Base-by-base conservation (phyloP, 2,888 invertebrate species). In the Amblyjoppa proteus region DNA sequence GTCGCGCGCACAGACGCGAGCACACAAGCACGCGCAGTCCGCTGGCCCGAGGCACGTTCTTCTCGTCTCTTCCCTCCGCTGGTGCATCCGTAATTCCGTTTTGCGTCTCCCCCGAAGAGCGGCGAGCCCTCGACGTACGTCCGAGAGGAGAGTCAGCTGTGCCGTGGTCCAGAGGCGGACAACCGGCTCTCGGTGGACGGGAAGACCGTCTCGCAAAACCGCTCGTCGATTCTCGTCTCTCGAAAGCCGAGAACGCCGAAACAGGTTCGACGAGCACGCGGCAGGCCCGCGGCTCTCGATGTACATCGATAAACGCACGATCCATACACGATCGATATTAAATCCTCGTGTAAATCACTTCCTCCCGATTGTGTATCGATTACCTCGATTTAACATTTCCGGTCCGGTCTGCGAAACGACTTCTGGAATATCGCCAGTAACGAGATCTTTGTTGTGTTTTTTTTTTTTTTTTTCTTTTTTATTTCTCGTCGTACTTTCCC, bases 31-130 rank as follows among this genome's bases (percentile, higher is more conserved):
- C 1, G 16, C 25, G 16, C 61, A 71, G 61, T 45, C 70, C 76
- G 76, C 49, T 45, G 68, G 25, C 58, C 76, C 58, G 51, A 58
- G 34, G 20, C 34, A 56, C 76, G 61, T 76, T 73, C 64, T 45
- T 76, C 38, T 25, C 69, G 75, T 81, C 53, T 45, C 58, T 53
- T 91, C 53, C 38, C 58, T 45, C 90, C 89, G 90, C 89, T 88
- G 89, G 88, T 90, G 92, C 93, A 92, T 93, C 90, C 90, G 91
- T 92, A 92, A 92, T 92, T 90, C 88, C 87, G 84, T 89, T 86
- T 86, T 81, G 87, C 87, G 83, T 84, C 49, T 82, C 74, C 78
- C 28, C 56, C 58, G 49, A 25, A 41, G 68, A 76, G 58, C 79
- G 68, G 73, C 69, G 77, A 73, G 49, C 73, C 69, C 61, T 16